These are phyloP conservation scores for Pseudorasbora parva DNA, from an alignment of 2,113 vertebrate species.

Conservation along the genomic window DNA sequence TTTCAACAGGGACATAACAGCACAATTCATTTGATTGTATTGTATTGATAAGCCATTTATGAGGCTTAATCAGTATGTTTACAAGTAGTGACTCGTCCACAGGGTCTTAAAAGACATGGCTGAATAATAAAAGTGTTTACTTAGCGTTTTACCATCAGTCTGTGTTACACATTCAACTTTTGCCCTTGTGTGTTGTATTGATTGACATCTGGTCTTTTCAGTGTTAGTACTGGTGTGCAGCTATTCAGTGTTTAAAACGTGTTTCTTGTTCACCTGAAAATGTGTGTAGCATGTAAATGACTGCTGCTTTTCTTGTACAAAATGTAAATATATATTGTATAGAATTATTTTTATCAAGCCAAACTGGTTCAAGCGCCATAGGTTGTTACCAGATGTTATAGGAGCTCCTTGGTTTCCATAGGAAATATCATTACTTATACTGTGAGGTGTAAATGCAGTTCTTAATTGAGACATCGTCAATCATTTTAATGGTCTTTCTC, in stretches of 20 bases:
- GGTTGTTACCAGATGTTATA: not conserved
- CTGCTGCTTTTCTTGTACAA: not conserved
- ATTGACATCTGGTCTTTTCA: conserved; percentile 6
- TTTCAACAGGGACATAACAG: not conserved
- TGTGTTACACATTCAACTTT: not conserved
- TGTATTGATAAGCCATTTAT: not conserved
- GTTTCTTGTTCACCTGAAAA: conserved; percentile 6
- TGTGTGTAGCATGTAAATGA: conserved; percentile 5
- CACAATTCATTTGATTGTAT: not conserved
- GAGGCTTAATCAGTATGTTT: conserved; percentile 21
- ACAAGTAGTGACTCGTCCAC: not conserved
- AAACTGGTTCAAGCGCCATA: not conserved
- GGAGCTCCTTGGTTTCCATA: conserved; percentile 11
- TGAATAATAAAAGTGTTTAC: conserved; percentile 7
- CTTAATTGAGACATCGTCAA: not conserved
- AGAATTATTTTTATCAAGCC: conserved; percentile 11
- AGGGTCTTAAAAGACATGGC: not conserved
- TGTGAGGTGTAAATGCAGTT: not conserved
- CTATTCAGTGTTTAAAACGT: not conserved
- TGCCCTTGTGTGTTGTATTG: conserved; percentile 7
- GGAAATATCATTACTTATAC: not conserved
- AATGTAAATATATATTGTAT: conserved; percentile 21
- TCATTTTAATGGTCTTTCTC: conserved; percentile 1
- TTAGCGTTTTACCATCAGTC: not conserved
- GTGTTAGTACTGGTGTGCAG: not conserved